These are phyloP conservation scores for Euura lappo DNA, from an alignment of 1,140 invertebrate genomes.

Conservation along the genomic window DNA sequence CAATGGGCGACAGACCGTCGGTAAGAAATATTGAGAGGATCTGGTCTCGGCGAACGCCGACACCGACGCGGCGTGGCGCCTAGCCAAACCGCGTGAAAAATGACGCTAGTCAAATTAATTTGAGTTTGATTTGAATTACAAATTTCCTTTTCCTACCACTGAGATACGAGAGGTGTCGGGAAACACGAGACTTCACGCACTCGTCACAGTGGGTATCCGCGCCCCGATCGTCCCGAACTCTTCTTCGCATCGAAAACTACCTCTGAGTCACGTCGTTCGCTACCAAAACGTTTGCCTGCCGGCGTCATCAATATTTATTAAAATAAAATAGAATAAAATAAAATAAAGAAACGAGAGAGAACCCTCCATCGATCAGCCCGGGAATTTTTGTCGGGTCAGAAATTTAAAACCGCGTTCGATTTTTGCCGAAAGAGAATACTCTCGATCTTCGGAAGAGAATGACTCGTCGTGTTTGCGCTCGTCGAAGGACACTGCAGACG, in stretches of 20 bases:
- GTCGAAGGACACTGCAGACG: no score
- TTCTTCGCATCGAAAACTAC: background rate
- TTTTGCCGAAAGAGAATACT: no score
- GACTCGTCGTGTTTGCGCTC: no score
- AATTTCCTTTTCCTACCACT: conserved; percentile 24
- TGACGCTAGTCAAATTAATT: conserved; percentile 50
- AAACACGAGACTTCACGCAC: conserved; percentile 30
- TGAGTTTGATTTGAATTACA: conserved; percentile 45
- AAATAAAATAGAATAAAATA: background rate
- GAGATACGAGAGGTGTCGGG: conserved; percentile 24
- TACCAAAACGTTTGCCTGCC: background rate
- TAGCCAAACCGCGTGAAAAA: conserved; percentile 40
- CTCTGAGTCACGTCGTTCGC: background rate
- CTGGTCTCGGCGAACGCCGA: conserved; percentile 17
- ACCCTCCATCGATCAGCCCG: background rate
- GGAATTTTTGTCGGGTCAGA: no score
- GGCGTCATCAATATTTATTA: conserved; percentile 2
- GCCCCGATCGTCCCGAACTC: background rate
- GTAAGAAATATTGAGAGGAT: background rate
- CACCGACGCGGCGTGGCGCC: conserved; percentile 32
- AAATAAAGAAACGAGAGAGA: background rate
- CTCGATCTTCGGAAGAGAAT: no score
- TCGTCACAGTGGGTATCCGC: conserved; percentile 27
- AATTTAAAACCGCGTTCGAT: no score
- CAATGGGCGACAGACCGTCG: conserved; percentile 14